Percentiles rank a stretch among this genome's conserved stretches.
These are phyloP conservation scores for Salvelinus namaycush DNA, from an alignment of 2,113 vertebrate species.

Conservation along the genomic window DNA sequence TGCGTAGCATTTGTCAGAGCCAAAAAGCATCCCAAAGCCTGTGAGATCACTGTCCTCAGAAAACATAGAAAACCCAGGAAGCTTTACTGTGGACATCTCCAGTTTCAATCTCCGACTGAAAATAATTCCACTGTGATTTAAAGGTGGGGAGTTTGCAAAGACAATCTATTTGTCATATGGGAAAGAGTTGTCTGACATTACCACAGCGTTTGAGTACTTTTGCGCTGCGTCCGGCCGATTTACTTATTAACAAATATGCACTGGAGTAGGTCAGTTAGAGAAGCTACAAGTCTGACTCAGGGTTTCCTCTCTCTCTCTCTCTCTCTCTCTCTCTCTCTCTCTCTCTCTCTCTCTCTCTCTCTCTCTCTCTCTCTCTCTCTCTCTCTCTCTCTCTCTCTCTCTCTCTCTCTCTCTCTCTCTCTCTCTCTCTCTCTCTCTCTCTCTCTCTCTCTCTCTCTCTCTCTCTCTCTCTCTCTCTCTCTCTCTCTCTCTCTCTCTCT, in stretches of 20 bases:
- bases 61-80: conserved; percentile 39
- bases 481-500: conserved; percentile 5
- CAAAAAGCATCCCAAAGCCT: conserved; percentile 17
- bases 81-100: conserved; percentile 24
- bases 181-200: conserved; percentile 20
- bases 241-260: conserved; percentile 8
- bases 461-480: conserved; percentile 1
- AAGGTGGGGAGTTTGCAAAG: conserved; percentile 11
- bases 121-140: conserved; percentile 23
- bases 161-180: conserved; percentile 50
- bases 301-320: neutral
- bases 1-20: conserved; percentile 15
- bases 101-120: conserved; percentile 2
- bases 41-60: conserved; percentile 19
- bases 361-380: conserved; percentile 7
- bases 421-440: conserved; percentile 1
- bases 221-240: conserved; percentile 15
- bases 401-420: conserved; percentile 1
- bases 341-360: neutral
- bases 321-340: conserved; percentile 1
- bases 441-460: conserved; percentile 2
- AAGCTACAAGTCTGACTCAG: neutral
- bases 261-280: neutral
- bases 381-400: neutral
- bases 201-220: conserved; percentile 12